phyloP scores from a whole-genome alignment of 2,888 invertebrate species.

The Scaptomyza tumidula region DNA sequence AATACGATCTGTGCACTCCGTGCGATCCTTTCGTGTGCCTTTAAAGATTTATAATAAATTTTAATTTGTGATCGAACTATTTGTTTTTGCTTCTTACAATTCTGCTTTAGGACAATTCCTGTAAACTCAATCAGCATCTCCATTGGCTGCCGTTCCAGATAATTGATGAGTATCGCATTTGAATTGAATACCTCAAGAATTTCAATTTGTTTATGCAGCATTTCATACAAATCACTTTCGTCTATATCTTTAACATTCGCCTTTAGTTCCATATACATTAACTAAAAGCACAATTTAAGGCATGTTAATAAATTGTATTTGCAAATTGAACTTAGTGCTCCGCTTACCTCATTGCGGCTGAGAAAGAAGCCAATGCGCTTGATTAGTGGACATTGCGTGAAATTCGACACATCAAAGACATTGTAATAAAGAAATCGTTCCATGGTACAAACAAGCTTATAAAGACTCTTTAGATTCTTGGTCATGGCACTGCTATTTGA shows the following conservation, averaged over 20 bases:
- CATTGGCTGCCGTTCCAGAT: slow-evolving; percentile 74
- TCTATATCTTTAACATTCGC: slow-evolving; percentile 44
- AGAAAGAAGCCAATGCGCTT: slow-evolving; percentile 82
- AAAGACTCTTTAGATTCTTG: slow-evolving; percentile 65
- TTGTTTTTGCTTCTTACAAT: slow-evolving; percentile 57
- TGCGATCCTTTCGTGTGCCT: slow-evolving; percentile 30
- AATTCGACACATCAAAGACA: slow-evolving; percentile 67
- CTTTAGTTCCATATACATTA: slow-evolving; percentile 72
- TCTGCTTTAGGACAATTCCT: slow-evolving; percentile 56
- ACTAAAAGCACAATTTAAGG: slow-evolving; percentile 47
- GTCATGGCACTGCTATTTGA: slow-evolving; percentile 56
- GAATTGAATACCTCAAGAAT: slow-evolving; percentile 65
- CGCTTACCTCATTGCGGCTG: slow-evolving; percentile 78
- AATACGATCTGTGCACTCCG: slow-evolving; percentile 51
- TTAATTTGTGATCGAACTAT: no score
- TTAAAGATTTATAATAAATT: background rate
- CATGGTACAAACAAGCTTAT: slow-evolving; percentile 70
- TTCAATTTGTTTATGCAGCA: slow-evolving; percentile 64
- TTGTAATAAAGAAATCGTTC: slow-evolving; percentile 73
- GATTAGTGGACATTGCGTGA: slow-evolving; percentile 76
- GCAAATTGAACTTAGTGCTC: background rate
- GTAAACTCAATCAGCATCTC: slow-evolving; percentile 78
- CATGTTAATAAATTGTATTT: background rate
- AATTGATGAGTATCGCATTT: slow-evolving; percentile 59
- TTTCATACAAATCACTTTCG: slow-evolving; percentile 65